Conservation (phyloP, 2,797 vertebrate genomes). For the Phylloscopus collybita region DNA sequence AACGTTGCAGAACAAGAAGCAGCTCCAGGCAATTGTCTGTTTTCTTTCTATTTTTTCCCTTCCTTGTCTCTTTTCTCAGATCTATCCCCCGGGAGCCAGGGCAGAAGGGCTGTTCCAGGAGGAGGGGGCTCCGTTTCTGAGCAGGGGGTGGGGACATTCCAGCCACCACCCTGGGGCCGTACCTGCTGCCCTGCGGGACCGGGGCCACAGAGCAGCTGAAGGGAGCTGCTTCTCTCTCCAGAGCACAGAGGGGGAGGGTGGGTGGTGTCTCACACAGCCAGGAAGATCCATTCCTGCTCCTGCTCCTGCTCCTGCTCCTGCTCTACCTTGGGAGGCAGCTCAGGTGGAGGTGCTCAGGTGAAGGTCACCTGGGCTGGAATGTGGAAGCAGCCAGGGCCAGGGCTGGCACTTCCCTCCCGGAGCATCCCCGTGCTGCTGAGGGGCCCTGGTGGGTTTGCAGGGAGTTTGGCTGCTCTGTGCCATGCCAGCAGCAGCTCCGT, state of each 20-base stretch:
- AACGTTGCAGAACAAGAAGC: constrained; percentile 24
- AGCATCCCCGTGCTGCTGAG: background rate
- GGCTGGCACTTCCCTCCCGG: background rate
- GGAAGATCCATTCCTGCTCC: background rate
- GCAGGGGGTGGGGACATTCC: accelerated
- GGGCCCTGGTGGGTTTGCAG: background rate
- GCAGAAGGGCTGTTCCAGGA: background rate
- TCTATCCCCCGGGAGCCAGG: background rate
- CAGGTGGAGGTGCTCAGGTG: background rate
- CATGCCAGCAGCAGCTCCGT: accelerated
- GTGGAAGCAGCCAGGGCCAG: accelerated
- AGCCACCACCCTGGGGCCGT: accelerated
- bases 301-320: background rate
- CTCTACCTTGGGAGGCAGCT: background rate
- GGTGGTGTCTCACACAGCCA: background rate
- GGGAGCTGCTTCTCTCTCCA: accelerated
- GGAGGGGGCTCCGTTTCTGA: background rate
- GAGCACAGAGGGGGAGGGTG: background rate
- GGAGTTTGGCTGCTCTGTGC: background rate
- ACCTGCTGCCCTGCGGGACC: accelerated
- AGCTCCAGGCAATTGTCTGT: constrained; percentile 47
- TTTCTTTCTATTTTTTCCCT: background rate
- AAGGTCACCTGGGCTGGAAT: background rate
- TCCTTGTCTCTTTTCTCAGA: background rate
- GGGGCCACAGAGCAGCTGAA: accelerated